Conservation (phyloP, 2,888 invertebrate species). For the Drosophila mettleri region DNA sequence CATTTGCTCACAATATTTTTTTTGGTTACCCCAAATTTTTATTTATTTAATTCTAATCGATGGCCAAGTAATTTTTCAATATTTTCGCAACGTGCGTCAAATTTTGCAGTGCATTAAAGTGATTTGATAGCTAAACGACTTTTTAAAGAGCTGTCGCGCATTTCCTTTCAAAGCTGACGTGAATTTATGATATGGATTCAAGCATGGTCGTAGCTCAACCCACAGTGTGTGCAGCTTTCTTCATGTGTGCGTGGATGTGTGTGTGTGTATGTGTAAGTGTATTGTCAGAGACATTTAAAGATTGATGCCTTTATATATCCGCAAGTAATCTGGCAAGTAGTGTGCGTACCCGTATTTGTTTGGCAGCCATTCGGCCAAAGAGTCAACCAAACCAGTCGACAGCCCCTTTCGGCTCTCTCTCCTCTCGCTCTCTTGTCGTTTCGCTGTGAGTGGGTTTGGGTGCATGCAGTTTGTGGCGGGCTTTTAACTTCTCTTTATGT, state of each 20-base stretch:
- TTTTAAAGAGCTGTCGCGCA: conserved; percentile 71
- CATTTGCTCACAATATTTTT: no score
- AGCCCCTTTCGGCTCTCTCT: background rate
- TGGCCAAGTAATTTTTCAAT: conserved; percentile 3
- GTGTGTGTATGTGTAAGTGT: conserved; percentile 17
- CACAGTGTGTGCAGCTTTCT: background rate
- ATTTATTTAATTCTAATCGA: background rate
- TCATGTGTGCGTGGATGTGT: background rate
- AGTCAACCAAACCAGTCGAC: conserved; percentile 6
- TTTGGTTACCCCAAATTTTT: background rate
- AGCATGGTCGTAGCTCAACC: conserved; percentile 1
- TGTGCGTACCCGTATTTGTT: conserved; percentile 56
- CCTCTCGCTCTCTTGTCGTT: background rate
- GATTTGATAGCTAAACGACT: conserved; percentile 64
- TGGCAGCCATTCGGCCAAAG: conserved; percentile 20
- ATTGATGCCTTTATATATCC: conserved; percentile 77
- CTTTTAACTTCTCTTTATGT: conserved; percentile 64
- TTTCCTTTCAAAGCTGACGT: conserved; percentile 67
- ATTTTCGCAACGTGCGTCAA: conserved; percentile 46
- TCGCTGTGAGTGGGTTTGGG: conserved; percentile 2
- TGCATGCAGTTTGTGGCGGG: conserved; percentile 52
- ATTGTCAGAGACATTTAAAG: conserved; percentile 72
- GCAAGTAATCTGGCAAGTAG: conserved; percentile 74
- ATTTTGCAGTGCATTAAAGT: conserved; percentile 58
- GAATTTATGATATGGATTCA: conserved; percentile 67